A percentile compares a stretch with the other conserved stretches of the same genome.
These are phyloP conservation scores for Periplaneta americana DNA, from an alignment of 1,140 invertebrate species.

Conservation along the genomic window DNA sequence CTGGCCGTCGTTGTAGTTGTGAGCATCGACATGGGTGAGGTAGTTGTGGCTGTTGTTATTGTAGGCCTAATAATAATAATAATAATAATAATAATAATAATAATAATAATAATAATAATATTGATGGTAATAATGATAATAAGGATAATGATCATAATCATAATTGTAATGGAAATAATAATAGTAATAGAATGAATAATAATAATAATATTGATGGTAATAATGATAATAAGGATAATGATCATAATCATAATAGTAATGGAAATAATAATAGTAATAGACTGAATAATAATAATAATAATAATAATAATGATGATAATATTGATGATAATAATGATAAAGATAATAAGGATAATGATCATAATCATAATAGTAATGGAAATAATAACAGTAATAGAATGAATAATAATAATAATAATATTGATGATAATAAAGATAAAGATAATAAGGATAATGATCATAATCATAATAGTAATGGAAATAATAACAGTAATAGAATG, in stretches of 20 bases:
- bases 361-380: neutral
- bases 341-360: neutral
- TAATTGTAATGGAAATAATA: neutral
- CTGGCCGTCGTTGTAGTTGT: too few species aligned
- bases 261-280: too few species aligned
- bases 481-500: too few species aligned
- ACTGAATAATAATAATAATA: too few species aligned
- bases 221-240: too few species aligned
- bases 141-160: neutral
- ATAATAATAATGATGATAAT: neutral
- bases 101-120: neutral
- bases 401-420: neutral
- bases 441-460: neutral
- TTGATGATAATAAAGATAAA: neutral
- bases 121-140: neutral
- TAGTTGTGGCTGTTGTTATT: too few species aligned
- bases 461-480: too few species aligned
- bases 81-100: neutral
- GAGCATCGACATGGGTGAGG: too few species aligned
- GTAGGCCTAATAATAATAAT: too few species aligned
- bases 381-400: neutral
- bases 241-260: too few species aligned
- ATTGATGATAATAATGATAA: neutral
- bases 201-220: too few species aligned
- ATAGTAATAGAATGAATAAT: too few species aligned